Percentiles rank a stretch among this genome's conserved stretches.
These are phyloP conservation scores for Drosophila anomalata DNA, from an alignment of 2,888 invertebrate species.

Conservation along the genomic window DNA sequence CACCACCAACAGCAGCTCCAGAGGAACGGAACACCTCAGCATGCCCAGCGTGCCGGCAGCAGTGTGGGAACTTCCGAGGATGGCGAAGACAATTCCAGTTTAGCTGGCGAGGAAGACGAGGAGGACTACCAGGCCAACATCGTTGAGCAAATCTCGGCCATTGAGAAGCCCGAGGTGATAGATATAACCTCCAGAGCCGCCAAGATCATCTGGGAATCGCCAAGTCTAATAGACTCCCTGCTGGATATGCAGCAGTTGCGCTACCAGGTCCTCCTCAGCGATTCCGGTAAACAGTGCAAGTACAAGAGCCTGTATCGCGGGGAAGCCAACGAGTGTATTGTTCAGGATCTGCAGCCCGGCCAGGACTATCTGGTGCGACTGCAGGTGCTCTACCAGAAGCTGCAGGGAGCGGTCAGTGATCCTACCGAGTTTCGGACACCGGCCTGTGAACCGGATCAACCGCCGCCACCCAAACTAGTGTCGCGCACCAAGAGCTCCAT, in stretches of 20 bases:
- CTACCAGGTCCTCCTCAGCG: conserved; percentile 92
- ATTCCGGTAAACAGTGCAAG: conserved; percentile 90
- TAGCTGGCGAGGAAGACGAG: conserved; percentile 90
- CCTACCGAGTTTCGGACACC: conserved; percentile 92
- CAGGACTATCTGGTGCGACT: conserved; percentile 93
- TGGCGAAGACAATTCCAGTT: conserved; percentile 90
- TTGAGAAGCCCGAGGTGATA: conserved; percentile 91
- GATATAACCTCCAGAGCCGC: conserved; percentile 93
- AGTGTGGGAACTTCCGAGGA: conserved; percentile 90
- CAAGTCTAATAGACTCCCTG: conserved; percentile 81
- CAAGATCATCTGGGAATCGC: conserved; percentile 92
- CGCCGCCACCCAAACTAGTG: conserved; percentile 89
- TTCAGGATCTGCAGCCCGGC: conserved; percentile 94
- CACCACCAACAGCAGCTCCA: conserved; percentile 39
- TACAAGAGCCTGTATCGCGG: conserved; percentile 94
- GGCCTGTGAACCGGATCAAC: conserved; percentile 92
- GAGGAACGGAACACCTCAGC: conserved; percentile 57
- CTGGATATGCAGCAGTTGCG: conserved; percentile 85
- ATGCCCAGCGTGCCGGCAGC: conserved; percentile 53
- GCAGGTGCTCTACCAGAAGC: conserved; percentile 89
- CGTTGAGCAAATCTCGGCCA: conserved; percentile 89
- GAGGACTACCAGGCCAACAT: conserved; percentile 89
- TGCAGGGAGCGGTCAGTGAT: conserved; percentile 90
- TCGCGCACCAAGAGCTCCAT: conserved; percentile 89
- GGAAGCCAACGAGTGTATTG: conserved; percentile 89